These are phyloP conservation scores for Lutraria rhynchaena DNA, from an alignment of 1,140 invertebrate species.

Conservation along the genomic window DNA sequence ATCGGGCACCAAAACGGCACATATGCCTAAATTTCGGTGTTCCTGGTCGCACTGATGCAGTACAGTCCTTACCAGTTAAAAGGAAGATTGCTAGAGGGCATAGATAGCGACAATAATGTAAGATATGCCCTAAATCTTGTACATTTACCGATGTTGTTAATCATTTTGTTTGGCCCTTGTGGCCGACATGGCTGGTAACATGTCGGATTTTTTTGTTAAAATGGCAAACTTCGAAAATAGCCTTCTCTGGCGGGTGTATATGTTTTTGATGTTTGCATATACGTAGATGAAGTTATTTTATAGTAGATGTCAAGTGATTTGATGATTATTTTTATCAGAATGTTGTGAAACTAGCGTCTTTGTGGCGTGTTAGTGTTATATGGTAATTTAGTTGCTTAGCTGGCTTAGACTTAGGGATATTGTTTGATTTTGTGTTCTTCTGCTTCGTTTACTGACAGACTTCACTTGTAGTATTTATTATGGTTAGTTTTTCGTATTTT, in stretches of 20 bases:
- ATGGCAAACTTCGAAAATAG: not conserved
- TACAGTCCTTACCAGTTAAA: slow-evolving; percentile 85
- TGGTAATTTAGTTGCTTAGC: too few relatives aligned
- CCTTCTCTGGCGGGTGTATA: not conserved
- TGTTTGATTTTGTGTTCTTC: too few relatives aligned
- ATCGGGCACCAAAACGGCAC: slow-evolving; percentile 78
- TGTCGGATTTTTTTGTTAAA: slow-evolving; percentile 19
- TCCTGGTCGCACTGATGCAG: slow-evolving; percentile 83
- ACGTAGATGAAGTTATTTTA: too few relatives aligned
- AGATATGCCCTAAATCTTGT: slow-evolving; percentile 72
- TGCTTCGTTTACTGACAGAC: too few relatives aligned
- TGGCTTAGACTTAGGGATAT: too few relatives aligned
- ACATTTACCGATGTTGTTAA: slow-evolving; percentile 6
- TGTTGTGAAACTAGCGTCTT: too few relatives aligned
- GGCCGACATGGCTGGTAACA: slow-evolving; percentile 52
- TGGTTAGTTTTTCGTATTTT: too few relatives aligned
- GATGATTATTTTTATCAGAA: slow-evolving; percentile 72
- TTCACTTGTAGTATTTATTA: too few relatives aligned
- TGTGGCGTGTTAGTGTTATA: too few relatives aligned
- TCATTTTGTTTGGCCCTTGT: slow-evolving; percentile 2
- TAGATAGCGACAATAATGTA: slow-evolving; percentile 87
- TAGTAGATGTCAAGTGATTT: too few relatives aligned
- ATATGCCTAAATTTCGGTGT: slow-evolving; percentile 75
- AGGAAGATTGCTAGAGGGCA: slow-evolving; percentile 85
- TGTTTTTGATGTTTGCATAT: too few relatives aligned